Base-by-base conservation (phyloP, 2,797 vertebrate species). In the Octomys mimax region DNA sequence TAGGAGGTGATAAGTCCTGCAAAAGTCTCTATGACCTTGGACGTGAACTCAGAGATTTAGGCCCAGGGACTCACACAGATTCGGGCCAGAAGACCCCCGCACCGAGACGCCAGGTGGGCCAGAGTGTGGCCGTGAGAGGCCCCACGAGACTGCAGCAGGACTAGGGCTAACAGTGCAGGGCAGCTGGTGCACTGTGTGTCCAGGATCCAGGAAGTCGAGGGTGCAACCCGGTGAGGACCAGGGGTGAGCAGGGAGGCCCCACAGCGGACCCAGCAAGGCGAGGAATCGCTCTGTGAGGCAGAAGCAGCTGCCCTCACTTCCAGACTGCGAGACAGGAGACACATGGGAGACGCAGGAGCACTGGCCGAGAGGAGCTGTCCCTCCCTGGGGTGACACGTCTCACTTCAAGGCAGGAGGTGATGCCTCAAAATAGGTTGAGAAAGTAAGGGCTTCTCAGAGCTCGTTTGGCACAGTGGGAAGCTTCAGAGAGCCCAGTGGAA, bases 291-390 rank as follows among this genome's bases (percentile, higher is more conserved):
- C 14, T 54, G 54, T 14, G 16, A 54, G 14, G 54, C 14, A 54
- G 54, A 96, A 93, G 85, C 82, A 73, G 39, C n/a, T 39, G 62
- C 77, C 75, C 73, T 75, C 39, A 81, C 92, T 91, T 96, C 83
- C 52, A 95, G 92, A 93, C 54, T 31, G 36, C n/a, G 89, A 83
- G 85, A 82, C 71, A 83, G 2, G 90, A 95, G 88, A 61, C 39
- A 61, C 82, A 88, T 91, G 94, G 93, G 94, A 92, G 92, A 90
- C 31, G 75, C 79, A 95, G 21, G 71, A 89, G 88, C 73, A 89
- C 61, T n/a, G 71, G 46, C 54, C 66, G 26, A 95, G 59, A 66
- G 92, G 59, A 31, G 64, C 59, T 71, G 42, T 3, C 11, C 28
- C 52, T 80, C 68, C 61, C 10, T 52, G 22, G 36, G 11, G 70